Base-by-base conservation (phyloP, 2,888 invertebrate genomes). In the Sicus ferrugineus region DNA sequence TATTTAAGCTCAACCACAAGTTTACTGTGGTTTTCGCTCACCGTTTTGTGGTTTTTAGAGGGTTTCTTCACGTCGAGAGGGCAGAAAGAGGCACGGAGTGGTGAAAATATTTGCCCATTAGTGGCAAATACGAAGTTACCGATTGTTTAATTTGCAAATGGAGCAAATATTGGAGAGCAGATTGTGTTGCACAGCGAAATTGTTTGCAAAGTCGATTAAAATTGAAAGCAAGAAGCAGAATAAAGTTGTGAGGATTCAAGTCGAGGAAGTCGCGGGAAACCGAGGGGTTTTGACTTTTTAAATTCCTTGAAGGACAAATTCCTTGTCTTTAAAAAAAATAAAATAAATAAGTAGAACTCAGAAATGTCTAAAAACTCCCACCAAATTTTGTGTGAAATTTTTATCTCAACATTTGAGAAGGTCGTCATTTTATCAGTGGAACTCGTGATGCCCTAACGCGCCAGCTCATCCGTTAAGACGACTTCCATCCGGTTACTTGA, bases 141-240 rank as follows among this genome's bases (percentile, higher is more conserved):
- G 19, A 21, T 59, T 59, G 59, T 59, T 59, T 59, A 59, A 59
- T 59, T 59, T 59, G 59, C 59, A 59, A 59, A 59, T 59, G 59
- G 34, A 14, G 21, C 38, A 59, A 59, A 59, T 16, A 59, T n/a
- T 59, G 59, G 21, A 59, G 59, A 50, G 50, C 26, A 23, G 52
- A 52, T 11, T 26, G 11, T 52, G 19, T 52, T 52, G 23, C 21
- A 42, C 16, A 42, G n/a, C n/a, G 42, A 42, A 42, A 42, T 9
- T 42, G 42, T 42, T 42, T 42, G 42, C 42, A 0, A 42, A 42
- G 42, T n/a, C 4, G 42, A 42, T 42, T 42, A 42, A 42, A 42
- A n/a, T 1, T 42, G 16, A 42, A n/a, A 9, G 42, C n/a, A n/a
- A n/a, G n/a, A n/a, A n/a, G n/a, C n/a, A n/a, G n/a, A n/a, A n/a